These are phyloP conservation scores for Myotis pilosus DNA, from an alignment of 2,797 vertebrate genomes.

Conservation along the genomic window DNA sequence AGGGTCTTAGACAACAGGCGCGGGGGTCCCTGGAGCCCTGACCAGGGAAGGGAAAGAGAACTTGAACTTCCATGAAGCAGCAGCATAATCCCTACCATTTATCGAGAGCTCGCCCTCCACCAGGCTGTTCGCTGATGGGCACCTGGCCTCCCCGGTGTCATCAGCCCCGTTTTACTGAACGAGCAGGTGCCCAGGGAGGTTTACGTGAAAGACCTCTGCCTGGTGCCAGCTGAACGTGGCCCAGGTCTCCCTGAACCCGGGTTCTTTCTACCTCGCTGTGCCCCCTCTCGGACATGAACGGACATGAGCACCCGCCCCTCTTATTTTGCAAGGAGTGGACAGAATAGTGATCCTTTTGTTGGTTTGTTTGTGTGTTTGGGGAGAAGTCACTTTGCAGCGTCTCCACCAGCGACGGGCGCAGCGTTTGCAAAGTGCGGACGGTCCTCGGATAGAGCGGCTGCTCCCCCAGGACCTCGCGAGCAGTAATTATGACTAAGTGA, in stretches of 20 bases:
- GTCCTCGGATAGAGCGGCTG: neutral
- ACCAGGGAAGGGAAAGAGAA: neutral
- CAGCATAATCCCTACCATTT: rapidly evolving
- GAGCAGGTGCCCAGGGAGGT: neutral
- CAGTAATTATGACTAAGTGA: conserved; percentile 39
- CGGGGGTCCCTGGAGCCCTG: neutral
- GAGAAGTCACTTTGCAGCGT: neutral
- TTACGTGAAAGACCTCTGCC: neutral
- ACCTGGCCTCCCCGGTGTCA: neutral
- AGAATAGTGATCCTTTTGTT: neutral
- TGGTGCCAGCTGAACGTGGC: neutral
- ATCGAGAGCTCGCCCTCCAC: neutral
- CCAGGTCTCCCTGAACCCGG: rapidly evolving
- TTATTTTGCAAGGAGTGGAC: neutral
- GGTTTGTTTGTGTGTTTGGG: neutral
- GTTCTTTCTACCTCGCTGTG: neutral
- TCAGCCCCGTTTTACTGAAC: no score
- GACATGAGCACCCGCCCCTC: neutral
- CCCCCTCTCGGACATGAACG: neutral
- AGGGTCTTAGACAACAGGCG: neutral
- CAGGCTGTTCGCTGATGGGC: neutral
- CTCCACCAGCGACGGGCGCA: neutral
- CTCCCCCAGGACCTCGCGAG: neutral
- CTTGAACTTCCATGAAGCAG: rapidly evolving
- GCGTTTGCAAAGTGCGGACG: neutral